Evolutionary conservation across 1,140 invertebrate genomes (phyloP).

Genomic region (Lysiphlebus fabarum): DNA sequence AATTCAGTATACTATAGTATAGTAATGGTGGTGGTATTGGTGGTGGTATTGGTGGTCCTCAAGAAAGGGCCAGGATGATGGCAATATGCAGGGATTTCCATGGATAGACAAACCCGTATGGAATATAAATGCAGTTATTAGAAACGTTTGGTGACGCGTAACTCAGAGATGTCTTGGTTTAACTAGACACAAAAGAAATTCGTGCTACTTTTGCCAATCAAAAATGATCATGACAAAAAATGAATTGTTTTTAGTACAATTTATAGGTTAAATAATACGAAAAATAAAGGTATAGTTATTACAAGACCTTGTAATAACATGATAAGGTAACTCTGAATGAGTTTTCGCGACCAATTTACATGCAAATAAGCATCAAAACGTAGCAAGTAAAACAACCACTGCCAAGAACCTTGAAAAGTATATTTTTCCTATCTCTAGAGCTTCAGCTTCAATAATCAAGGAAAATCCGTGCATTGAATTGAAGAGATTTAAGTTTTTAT

Average conservation of each 20-base stretch:
- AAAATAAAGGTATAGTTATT: not conserved
- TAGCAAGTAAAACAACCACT: too few species aligned
- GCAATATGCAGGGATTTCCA: constrained; percentile 34
- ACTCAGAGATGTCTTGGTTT: not conserved
- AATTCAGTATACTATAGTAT: too few species aligned
- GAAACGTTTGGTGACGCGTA: constrained; percentile 23
- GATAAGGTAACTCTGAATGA: constrained; percentile 26
- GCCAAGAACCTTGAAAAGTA: too few species aligned
- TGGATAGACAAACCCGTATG: constrained; percentile 23
- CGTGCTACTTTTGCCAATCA: constrained; percentile 17
- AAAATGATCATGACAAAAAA: constrained; percentile 22
- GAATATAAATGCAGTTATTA: constrained; percentile 50
- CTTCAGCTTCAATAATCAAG: too few species aligned
- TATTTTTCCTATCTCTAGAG: too few species aligned
- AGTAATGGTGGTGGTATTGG: too few species aligned
- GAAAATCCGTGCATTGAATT: too few species aligned
- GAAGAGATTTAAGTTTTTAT: too few species aligned
- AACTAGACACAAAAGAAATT: not conserved
- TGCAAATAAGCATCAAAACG: constrained; percentile 20
- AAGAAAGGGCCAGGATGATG: constrained; percentile 24
- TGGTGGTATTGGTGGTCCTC: not conserved
- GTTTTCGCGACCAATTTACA: constrained; percentile 26
- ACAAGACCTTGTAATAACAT: constrained; percentile 29
- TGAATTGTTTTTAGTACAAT: not conserved
- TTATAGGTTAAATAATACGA: not conserved